These are phyloP conservation scores for Psix sp. DNA, from an alignment of 1,140 invertebrate species.

Conservation along the genomic window DNA sequence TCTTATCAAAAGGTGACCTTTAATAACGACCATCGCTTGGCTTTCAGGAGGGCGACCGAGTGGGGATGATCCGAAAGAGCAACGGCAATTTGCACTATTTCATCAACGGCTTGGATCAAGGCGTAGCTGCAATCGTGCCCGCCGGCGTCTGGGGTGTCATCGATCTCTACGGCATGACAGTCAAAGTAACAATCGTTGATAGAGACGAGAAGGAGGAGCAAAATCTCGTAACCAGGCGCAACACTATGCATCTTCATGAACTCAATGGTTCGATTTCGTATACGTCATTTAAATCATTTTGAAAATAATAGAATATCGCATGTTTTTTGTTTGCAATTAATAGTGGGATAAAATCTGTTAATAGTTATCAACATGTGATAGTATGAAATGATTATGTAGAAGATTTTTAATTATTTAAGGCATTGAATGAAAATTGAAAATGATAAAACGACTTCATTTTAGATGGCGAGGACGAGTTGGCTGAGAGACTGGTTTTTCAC, in stretches of 20 bases:
- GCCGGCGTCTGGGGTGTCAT: conserved; percentile 92
- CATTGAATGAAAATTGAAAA: too few species aligned
- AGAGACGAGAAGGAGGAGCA: conserved; percentile 87
- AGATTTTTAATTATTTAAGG: too few species aligned
- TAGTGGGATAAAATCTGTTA: too few species aligned
- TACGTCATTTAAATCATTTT: too few species aligned
- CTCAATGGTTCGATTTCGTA: conserved; percentile 66
- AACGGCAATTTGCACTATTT: conserved; percentile 94
- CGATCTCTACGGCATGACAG: conserved; percentile 97
- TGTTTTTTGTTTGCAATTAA: too few species aligned
- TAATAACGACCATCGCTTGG: background rate
- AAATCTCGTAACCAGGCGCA: conserved; percentile 84
- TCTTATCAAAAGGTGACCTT: background rate
- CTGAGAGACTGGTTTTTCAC: conserved; percentile 90
- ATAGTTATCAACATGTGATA: too few species aligned
- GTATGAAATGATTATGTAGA: too few species aligned
- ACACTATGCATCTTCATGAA: conserved; percentile 78
- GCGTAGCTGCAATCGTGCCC: conserved; percentile 89
- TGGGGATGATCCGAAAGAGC: conserved; percentile 89
- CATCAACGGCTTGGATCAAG: conserved; percentile 95
- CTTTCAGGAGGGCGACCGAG: conserved; percentile 88
- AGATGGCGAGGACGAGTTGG: conserved; percentile 74
- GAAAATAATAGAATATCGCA: too few species aligned
- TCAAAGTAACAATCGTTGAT: conserved; percentile 92
- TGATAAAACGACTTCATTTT: conserved; percentile 20